A percentile compares a stretch with the other conserved stretches of the same genome.
phyloP scores from a whole-genome alignment of 2,797 vertebrate genomes.

The Falco peregrinus region DNA sequence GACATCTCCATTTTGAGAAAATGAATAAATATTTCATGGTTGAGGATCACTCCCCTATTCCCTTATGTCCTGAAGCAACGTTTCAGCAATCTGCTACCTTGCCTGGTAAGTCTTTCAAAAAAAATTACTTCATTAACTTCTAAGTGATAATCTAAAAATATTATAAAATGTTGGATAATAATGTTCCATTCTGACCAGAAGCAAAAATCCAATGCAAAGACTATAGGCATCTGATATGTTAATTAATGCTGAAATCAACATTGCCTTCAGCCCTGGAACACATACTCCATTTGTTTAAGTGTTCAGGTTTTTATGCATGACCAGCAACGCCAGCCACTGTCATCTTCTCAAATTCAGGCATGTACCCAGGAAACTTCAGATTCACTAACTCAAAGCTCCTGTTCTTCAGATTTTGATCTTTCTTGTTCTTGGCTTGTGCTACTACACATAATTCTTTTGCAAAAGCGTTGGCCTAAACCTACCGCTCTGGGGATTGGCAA shows the following conservation, averaged over 20 bases:
- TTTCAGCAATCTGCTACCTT: background rate
- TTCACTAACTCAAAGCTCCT: background rate
- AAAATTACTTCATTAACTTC: background rate
- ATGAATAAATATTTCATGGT: conserved; percentile 13
- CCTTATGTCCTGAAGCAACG: background rate
- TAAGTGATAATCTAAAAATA: background rate
- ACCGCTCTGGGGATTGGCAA: background rate
- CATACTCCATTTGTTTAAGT: accelerated
- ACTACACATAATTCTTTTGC: background rate
- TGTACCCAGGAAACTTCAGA: background rate
- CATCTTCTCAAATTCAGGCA: background rate
- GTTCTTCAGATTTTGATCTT: background rate
- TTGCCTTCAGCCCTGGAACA: background rate
- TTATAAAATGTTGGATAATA: background rate
- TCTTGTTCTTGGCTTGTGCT: background rate
- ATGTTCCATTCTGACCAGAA: background rate
- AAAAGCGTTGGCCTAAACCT: background rate
- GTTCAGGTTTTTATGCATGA: background rate
- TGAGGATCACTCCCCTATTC: background rate
- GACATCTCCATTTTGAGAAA: background rate
- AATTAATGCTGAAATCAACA: background rate
- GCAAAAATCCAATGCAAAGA: background rate
- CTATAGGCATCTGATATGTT: background rate
- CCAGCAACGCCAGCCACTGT: background rate
- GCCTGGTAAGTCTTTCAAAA: background rate